Evolutionary conservation across 1,140 invertebrate species (phyloP), one percentile per base, ranked within the genome.

Genomic region (Calephelis virginiensis): DNA sequence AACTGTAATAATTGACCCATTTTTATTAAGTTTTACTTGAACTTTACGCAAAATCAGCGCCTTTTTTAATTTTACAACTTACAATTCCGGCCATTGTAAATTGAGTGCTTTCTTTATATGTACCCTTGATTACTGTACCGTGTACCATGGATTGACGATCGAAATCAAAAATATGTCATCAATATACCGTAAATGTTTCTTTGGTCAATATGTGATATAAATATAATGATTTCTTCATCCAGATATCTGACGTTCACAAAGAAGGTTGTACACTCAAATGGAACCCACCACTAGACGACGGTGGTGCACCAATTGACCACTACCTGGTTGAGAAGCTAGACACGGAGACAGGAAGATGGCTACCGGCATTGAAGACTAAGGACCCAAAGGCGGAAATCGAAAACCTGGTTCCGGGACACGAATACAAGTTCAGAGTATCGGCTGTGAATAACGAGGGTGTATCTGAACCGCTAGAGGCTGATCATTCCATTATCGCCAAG

Each of bases 361-460:
- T 97, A 49, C 96, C 96, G 1, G 95, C 86, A 0, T 65, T 83
- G 40, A 92, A 92, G 96, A 96, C 72, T 92, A 96, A 96, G 76
- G 97, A 98, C 67, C 95, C 97, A 0, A 97, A 96, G 75, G 95
- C 97, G 69, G 96, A 96, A 74, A 92, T 97, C 5, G 94, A 95
- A 71, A 97, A 97, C 85, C 87, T 98, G 53, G 95, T 96, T 61
- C 97, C 97, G 40, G 97, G 94, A 50, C 97, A 99, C 77, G 97
- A 99, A 86, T 99, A 99, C 90, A 98, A 98, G 92, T 99, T 99
- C 94, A 93, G 98, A 56, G 98, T 99, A 0, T 94, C 95, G 12
- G 98, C 98, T 66, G 97, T 99, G 5, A 99, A 99, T 86, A 95
- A 96, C 63, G 97, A 99, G 91, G 98, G 98, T 17, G 96, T 97